Evolutionary conservation across 2,888 invertebrate genomes (phyloP), one percentile per base, ranked within the genome.

Genomic region (Sialis fuliginosa): DNA sequence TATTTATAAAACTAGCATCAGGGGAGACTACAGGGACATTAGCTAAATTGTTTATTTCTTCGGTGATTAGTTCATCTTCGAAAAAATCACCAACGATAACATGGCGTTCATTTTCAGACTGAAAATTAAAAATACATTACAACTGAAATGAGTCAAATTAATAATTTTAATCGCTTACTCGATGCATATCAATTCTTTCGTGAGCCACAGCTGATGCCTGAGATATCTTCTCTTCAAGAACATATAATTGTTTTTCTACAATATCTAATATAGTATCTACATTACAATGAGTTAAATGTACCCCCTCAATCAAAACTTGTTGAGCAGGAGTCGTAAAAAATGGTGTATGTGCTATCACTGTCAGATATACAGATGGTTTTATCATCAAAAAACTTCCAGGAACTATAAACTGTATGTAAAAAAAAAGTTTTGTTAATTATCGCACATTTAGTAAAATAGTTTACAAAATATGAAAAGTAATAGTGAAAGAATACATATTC

Each of bases 301-400:
- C 76, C 42, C 84, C 82, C 62, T 82, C 80, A 33, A 79, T 72
- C 54, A 82, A 62, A 45, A 81, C 81, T 70, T 82, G 79, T 60
- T 82, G 81, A 22, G 77, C 76, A 32, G 77, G 75, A 54, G 74
- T 78, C 51, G 74, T 72, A 55, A 80, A 74, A 63, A 83, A 80
- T 46, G 85, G 83, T 9, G 80, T 80, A 62, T 84, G 81, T 6
- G 79, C 82, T 60, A 85, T 77, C 55, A 86, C 77, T 51, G 83
- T 81, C 43, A 83, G 68, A 63, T 77, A 81, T 49, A 86, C 70
- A 54, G 76, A 73, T 43, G 85, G 85, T 51, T 71, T 66, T 60
- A 81, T 75, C 46, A 71, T 57, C 44, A 71, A 59, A 46, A 62
- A 57, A 57, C 76, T 77, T 40, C 83, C 82, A 54, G 83, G 82